Evolutionary conservation across 2,888 invertebrate species (phyloP), one percentile per base, ranked within the genome.

Genomic region (Balanococcus diminutus): DNA sequence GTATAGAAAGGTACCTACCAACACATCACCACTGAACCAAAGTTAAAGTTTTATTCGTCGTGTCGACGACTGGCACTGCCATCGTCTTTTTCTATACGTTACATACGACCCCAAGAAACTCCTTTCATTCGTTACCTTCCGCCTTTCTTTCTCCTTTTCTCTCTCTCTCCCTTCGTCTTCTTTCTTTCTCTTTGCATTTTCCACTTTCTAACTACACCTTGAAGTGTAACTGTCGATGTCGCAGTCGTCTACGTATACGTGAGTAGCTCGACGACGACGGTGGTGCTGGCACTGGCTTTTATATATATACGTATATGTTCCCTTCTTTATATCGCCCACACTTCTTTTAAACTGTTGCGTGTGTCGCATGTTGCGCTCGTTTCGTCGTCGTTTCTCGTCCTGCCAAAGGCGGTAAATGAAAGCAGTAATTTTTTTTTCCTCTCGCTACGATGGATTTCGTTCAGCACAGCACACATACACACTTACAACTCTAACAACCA

Each of bases 291-390:
- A n/a, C n/a, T n/a, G n/a, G n/a, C n/a, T n/a, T n/a, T n/a, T n/a
- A n/a, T n/a, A 42, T 42, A 42, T n/a, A 11, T 42, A 42, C 39
- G 39, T 42, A 42, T 42, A 42, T 42, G 46, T n/a, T 14, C 22
- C 22, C 56, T 6, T 36, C 36, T 36, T 11, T 19, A 61, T 22
- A 51, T 9, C 28, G 72, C 28, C 72, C 42, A 25, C 75, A 51
- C 31, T 81, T 32, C 56, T 81, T 72, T 75, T 61, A 67, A 86
- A 83, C 85, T 84, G 79, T 84, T 81, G 81, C 86, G 36, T 84
- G 61, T 82, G 28, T 84, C 84, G 36, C 79, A 72, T 84, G 83
- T 86, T 79, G 81, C 86, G 72, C 75, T 86, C 81, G 46, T 46
- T 16, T 22, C 16, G n/a, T 67, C 31, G 9, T 56, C 56, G 56